A percentile compares a stretch with the other conserved stretches of the same genome.
Conservation (phyloP, 2,888 invertebrate species). For the Leptinotarsa rubiginosa region DNA sequence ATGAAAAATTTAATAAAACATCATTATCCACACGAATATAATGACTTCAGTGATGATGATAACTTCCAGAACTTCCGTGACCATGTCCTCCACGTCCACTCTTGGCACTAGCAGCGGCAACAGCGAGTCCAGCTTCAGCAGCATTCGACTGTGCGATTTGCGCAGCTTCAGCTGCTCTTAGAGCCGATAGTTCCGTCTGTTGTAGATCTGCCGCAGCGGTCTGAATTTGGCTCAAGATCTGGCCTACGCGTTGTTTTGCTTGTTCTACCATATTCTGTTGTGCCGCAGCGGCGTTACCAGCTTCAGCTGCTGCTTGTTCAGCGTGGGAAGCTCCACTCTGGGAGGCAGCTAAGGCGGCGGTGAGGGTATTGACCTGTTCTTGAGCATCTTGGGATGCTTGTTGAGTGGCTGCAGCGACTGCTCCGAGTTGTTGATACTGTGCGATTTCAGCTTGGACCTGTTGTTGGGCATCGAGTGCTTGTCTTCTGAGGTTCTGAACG, state of each 20-base stretch:
- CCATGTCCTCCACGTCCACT: conserved; percentile 23
- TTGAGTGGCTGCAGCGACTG: conserved; percentile 75
- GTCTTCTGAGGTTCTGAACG: conserved; percentile 72
- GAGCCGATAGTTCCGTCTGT: conserved; percentile 76
- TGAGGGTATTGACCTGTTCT: conserved; percentile 74
- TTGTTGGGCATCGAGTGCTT: conserved; percentile 75
- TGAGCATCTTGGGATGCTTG: conserved; percentile 78
- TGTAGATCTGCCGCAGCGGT: conserved; percentile 77
- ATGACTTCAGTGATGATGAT: not conserved
- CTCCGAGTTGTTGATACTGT: conserved; percentile 77
- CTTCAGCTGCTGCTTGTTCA: conserved; percentile 46
- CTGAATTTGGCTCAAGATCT: conserved; percentile 75
- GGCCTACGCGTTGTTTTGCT: conserved; percentile 73
- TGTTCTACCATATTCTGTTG: conserved; percentile 62
- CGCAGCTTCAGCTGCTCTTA: conserved; percentile 74
- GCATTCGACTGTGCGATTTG: conserved; percentile 80
- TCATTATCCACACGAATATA: not conserved
- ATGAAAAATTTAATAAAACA: conserved; percentile 10
- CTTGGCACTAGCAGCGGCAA: conserved; percentile 44
- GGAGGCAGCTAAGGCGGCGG: conserved; percentile 72
- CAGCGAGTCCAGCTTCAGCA: conserved; percentile 67
- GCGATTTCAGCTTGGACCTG: conserved; percentile 75
- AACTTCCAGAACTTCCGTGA: conserved; percentile 9
- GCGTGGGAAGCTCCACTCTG: conserved; percentile 50
- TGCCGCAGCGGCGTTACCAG: conserved; percentile 48